Percentiles rank a stretch among this genome's conserved stretches.
These are phyloP conservation scores for Lonchura striata DNA, from an alignment of 2,113 vertebrate genomes.

Conservation along the genomic window DNA sequence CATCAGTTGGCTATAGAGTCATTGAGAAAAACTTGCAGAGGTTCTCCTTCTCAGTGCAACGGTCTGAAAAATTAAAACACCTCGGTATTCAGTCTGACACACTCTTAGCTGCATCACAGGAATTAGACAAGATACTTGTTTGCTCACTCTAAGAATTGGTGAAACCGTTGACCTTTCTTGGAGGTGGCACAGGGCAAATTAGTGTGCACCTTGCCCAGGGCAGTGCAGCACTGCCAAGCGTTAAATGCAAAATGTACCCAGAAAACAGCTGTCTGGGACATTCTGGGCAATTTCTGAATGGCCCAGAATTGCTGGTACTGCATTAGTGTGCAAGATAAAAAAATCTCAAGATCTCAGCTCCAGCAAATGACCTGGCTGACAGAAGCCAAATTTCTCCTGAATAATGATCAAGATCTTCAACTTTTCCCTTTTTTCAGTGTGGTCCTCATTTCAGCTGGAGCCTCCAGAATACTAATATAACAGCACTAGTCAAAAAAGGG, in stretches of 20 bases:
- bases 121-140: background rate
- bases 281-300: background rate
- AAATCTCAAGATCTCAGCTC: background rate
- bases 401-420: background rate
- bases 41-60: conserved; percentile 50
- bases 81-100: background rate
- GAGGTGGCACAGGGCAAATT: background rate
- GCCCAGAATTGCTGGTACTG: background rate
- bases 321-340: background rate
- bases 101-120: background rate
- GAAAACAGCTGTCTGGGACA: background rate
- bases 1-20: conserved; percentile 76
- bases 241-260: background rate
- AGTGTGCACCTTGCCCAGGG: background rate
- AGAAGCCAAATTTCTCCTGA: background rate
- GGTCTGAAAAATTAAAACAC: conserved; percentile 40
- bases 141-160: background rate
- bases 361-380: background rate
- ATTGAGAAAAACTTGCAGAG: conserved; percentile 68
- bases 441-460: background rate
- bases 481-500: background rate
- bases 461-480: background rate
- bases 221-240: background rate
- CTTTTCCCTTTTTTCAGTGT: background rate
- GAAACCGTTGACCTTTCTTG: background rate